phyloP scores from a whole-genome alignment of 1,140 invertebrate genomes.

The Trypoxylus dichotomus region DNA sequence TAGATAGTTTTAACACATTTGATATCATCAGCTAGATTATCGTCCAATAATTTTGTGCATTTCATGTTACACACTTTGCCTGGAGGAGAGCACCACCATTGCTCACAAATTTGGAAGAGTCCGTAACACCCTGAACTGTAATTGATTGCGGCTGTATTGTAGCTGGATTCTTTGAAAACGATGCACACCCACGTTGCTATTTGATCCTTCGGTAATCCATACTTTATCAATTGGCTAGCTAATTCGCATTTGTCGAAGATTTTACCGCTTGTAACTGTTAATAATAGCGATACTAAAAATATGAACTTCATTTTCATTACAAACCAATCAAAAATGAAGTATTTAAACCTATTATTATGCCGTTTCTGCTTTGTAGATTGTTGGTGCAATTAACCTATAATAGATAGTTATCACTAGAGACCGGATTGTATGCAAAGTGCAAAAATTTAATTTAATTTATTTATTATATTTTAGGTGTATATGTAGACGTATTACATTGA shows the following conservation, averaged over 20 bases:
- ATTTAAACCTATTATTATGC: too few relatives aligned
- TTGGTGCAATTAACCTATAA: too few relatives aligned
- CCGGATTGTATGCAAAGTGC: too few relatives aligned
- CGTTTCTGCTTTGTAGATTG: too few relatives aligned
- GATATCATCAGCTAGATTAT: slow-evolving; percentile 69
- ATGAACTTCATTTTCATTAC: not conserved
- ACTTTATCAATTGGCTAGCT: slow-evolving; percentile 62
- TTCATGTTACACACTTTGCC: slow-evolving; percentile 61
- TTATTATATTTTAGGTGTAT: too few relatives aligned
- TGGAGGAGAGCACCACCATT: slow-evolving; percentile 69
- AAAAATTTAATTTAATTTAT: too few relatives aligned
- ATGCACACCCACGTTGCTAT: slow-evolving; percentile 76
- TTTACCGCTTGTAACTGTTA: slow-evolving; percentile 46
- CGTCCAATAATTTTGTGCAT: slow-evolving; percentile 63
- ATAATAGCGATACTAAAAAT: not conserved
- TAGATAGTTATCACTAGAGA: too few relatives aligned
- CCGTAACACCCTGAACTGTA: slow-evolving; percentile 69
- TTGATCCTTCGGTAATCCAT: slow-evolving; percentile 60
- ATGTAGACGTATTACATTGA: too few relatives aligned
- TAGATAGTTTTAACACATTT: slow-evolving; percentile 64
- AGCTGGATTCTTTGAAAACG: slow-evolving; percentile 69
- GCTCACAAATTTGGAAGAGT: slow-evolving; percentile 72
- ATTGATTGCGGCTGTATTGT: slow-evolving; percentile 69
- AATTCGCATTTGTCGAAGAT: slow-evolving; percentile 69
- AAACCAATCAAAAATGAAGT: not conserved